Percentiles rank a stretch among this genome's conserved stretches.
phyloP scores from a whole-genome alignment of 2,888 invertebrate genomes.

The Epirrita christyi region DNA sequence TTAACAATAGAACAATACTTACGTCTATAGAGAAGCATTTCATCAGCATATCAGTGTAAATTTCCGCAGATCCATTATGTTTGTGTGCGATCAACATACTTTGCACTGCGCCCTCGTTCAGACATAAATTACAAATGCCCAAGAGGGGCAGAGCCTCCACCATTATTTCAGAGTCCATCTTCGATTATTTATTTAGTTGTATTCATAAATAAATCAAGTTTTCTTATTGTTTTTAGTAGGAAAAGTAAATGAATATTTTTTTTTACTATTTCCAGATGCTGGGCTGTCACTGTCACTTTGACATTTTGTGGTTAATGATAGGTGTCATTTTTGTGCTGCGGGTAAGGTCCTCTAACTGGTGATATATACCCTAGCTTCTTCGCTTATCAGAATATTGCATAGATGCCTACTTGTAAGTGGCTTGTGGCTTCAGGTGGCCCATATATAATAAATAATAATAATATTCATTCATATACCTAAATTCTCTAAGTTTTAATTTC shows the following conservation, averaged over 20 bases:
- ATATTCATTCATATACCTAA: too few relatives aligned
- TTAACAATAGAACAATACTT: slow-evolving; percentile 52
- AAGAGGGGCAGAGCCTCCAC: slow-evolving; percentile 70
- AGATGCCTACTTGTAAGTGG: too few relatives aligned
- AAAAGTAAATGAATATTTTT: slow-evolving; percentile 15
- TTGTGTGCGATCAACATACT: slow-evolving; percentile 67
- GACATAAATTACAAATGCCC: slow-evolving; percentile 74
- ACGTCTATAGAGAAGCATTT: slow-evolving; percentile 76
- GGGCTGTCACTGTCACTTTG: neutral
- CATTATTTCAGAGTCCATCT: slow-evolving; percentile 67
- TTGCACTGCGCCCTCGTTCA: slow-evolving; percentile 68
- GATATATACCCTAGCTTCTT: too few relatives aligned
- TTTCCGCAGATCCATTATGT: slow-evolving; percentile 54
- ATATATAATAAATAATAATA: too few relatives aligned
- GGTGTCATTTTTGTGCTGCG: too few relatives aligned
- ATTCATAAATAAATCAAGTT: slow-evolving; percentile 22
- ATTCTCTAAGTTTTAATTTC: too few relatives aligned
- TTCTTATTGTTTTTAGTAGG: slow-evolving; percentile 14
- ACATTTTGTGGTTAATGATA: slow-evolving; percentile 19
- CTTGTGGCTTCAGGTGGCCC: too few relatives aligned
- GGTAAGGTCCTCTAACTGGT: too few relatives aligned
- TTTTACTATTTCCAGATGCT: too few relatives aligned
- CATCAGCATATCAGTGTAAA: slow-evolving; percentile 66
- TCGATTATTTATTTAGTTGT: slow-evolving; percentile 26
- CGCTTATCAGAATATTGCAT: too few relatives aligned